Evolutionary conservation across 1,140 invertebrate genomes (phyloP).

Genomic region (Coboldia fuscipes): DNA sequence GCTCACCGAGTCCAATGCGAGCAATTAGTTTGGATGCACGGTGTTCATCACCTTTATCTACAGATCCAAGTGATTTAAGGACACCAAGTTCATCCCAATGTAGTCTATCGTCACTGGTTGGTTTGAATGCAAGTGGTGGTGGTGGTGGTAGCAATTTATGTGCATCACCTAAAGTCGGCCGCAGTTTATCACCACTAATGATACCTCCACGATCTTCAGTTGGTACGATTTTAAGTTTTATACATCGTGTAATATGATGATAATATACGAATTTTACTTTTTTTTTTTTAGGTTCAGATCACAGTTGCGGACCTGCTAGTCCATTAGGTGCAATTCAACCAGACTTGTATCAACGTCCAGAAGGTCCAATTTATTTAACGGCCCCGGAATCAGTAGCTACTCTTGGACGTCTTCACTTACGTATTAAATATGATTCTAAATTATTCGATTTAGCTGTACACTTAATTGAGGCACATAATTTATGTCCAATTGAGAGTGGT

Average conservation of each 20-base stretch:
- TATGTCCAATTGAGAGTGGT: slow-evolving; percentile 55
- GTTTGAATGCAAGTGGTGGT: slow-evolving; percentile 23
- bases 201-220: slow-evolving; percentile 30
- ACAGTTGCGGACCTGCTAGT: slow-evolving; percentile 31
- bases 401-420: slow-evolving; percentile 57
- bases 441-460: slow-evolving; percentile 71
- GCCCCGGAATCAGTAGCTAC: slow-evolving; percentile 28
- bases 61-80: slow-evolving; percentile 15
- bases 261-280: background rate
- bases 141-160: slow-evolving; percentile 25
- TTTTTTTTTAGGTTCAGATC: slow-evolving; percentile 12
- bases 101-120: slow-evolving; percentile 31
- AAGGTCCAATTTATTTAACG: slow-evolving; percentile 48
- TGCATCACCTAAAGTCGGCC: slow-evolving; percentile 18
- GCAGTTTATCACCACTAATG: slow-evolving; percentile 46
- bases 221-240: slow-evolving; percentile 3
- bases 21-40: slow-evolving; percentile 51
- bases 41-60: slow-evolving; percentile 27
- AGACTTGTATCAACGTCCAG: slow-evolving; percentile 55
- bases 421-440: slow-evolving; percentile 77
- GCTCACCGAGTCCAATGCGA: slow-evolving; percentile 50
- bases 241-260: background rate
- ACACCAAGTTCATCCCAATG: slow-evolving; percentile 28
- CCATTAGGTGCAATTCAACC: slow-evolving; percentile 68
- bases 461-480: slow-evolving; percentile 70